These are phyloP conservation scores for Drosophila recens DNA, from an alignment of 2,888 invertebrate species.

Conservation along the genomic window DNA sequence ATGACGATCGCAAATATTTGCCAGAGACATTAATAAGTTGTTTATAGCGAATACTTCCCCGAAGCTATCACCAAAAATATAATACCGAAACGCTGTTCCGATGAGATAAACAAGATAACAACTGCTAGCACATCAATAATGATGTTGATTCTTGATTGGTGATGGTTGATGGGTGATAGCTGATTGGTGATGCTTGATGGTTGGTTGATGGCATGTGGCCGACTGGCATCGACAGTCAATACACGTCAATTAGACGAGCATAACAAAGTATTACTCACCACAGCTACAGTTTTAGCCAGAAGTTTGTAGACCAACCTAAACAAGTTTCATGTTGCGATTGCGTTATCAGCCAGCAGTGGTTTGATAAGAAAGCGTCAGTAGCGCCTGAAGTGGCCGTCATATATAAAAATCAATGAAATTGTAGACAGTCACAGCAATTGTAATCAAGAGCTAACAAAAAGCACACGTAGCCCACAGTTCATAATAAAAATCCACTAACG, in stretches of 20 bases:
- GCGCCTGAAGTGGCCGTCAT: constrained; percentile 37
- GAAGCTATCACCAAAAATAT: constrained; percentile 31
- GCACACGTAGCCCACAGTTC: constrained; percentile 46
- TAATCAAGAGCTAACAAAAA: constrained; percentile 56
- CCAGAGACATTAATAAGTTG: constrained; percentile 23
- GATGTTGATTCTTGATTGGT: constrained; percentile 38
- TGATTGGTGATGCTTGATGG: constrained; percentile 34
- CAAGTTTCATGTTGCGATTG: constrained; percentile 45
- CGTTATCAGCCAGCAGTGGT: constrained; percentile 45
- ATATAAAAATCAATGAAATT: constrained; percentile 67
- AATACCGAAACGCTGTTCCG: constrained; percentile 26
- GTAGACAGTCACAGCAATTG: constrained; percentile 67
- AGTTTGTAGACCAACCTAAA: constrained; percentile 56
- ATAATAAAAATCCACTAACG: constrained; percentile 15
- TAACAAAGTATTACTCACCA: constrained; percentile 46
- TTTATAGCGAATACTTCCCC: constrained; percentile 51
- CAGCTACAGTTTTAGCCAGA: constrained; percentile 36
- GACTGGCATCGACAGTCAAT: constrained; percentile 35
- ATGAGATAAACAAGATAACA: constrained; percentile 63
- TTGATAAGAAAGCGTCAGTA: constrained; percentile 49
- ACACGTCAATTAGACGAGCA: constrained; percentile 39
- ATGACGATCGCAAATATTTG: constrained; percentile 39
- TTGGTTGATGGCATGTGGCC: constrained; percentile 10
- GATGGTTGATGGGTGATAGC: constrained; percentile 38
- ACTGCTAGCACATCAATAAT: constrained; percentile 26